Percentiles rank a stretch among this genome's conserved stretches.
Evolutionary conservation across 2,113 vertebrate species (phyloP).

Genomic region (Eublepharis macularius): DNA sequence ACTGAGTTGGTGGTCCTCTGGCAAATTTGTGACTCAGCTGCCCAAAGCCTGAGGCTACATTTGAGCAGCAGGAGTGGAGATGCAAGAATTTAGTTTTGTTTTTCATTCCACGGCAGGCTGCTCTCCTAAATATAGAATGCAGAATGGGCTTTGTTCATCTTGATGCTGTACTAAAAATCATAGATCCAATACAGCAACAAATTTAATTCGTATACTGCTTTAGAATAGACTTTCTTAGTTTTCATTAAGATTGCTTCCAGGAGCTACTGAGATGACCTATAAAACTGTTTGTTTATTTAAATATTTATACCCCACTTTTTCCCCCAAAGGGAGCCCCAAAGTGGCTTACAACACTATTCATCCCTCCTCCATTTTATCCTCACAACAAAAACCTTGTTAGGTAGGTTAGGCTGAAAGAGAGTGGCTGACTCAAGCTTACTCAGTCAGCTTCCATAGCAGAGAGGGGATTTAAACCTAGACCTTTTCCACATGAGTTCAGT

Average conservation of each 20-base stretch:
- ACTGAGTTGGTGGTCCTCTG: conserved; percentile 17
- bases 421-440: too few species aligned
- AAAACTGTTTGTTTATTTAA: neutral
- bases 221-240: fast-evolving
- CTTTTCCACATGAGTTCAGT: too few species aligned
- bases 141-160: neutral
- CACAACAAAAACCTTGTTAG: too few species aligned
- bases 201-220: neutral
- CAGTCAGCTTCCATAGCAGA: too few species aligned
- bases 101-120: conserved; percentile 28
- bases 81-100: conserved; percentile 21
- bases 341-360: too few species aligned
- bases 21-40: conserved; percentile 15
- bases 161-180: neutral
- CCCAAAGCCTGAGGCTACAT: conserved; percentile 2
- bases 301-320: too few species aligned
- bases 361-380: too few species aligned
- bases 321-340: too few species aligned
- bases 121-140: conserved; percentile 29
- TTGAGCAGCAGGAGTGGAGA: neutral
- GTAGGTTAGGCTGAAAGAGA: too few species aligned
- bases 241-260: fast-evolving
- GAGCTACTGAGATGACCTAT: fast-evolving
- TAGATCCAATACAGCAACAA: neutral
- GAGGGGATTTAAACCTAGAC: too few species aligned